These are phyloP conservation scores for Hemiprocne comata DNA, from an alignment of 2,113 vertebrate species.

Conservation along the genomic window DNA sequence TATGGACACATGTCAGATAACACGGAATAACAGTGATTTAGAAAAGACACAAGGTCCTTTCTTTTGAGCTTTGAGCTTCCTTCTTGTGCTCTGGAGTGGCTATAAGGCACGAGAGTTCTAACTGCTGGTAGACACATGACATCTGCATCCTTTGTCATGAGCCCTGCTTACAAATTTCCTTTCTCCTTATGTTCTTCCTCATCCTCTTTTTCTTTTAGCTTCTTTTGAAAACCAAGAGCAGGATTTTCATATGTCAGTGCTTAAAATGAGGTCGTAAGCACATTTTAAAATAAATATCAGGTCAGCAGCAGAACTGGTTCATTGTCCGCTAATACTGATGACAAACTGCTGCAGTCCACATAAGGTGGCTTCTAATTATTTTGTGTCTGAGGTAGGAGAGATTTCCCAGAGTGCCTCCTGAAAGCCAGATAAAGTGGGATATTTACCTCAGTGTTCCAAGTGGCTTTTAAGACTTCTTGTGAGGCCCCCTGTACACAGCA, in stretches of 20 bases:
- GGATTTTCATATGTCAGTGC: not conserved
- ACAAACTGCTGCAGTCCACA: not conserved
- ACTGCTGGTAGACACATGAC: not conserved
- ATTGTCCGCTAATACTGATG: not conserved
- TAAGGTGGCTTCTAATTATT: not conserved
- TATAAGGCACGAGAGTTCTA: not conserved
- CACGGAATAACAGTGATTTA: not conserved
- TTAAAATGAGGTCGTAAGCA: too few relatives aligned
- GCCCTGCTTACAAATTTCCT: not conserved
- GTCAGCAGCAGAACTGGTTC: too few relatives aligned
- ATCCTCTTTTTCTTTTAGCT: not conserved
- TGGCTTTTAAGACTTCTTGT: not conserved
- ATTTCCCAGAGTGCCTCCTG: not conserved
- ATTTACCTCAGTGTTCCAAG: not conserved
- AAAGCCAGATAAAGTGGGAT: not conserved
- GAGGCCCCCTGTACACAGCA: too few relatives aligned
- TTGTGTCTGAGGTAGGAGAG: not conserved
- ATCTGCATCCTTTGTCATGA: not conserved
- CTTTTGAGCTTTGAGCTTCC: not conserved
- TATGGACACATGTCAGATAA: not conserved
- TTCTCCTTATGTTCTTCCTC: not conserved
- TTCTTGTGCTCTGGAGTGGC: not conserved
- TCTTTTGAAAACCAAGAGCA: not conserved
- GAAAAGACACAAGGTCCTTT: not conserved
- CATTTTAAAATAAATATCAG: too few relatives aligned